Evolutionary conservation across 2,888 invertebrate species (phyloP), one percentile per base, ranked within the genome.

Genomic region (Tenodera sinensis): DNA sequence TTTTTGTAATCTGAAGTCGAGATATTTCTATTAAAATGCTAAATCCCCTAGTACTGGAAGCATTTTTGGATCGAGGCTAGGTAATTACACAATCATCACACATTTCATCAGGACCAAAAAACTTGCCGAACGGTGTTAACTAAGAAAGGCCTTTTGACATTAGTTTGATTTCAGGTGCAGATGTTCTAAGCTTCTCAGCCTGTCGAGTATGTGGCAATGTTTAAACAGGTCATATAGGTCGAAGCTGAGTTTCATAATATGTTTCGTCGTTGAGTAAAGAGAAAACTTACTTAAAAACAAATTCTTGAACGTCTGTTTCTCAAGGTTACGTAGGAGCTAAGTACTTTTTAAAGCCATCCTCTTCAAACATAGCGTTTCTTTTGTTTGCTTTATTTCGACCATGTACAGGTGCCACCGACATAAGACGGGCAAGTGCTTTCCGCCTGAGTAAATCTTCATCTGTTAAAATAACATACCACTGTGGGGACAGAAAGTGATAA

Each of bases 401-500:
- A 84, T 84, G 42, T 42, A n/a, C 84, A 84, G 84, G 84, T 84
- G 84, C 34, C 84, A n/a, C 84, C 30, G 84, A 30, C 42, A 25
- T 3, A 84, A n/a, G 12, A 7, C n/a, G 42, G 30, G 84, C 54
- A 71, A 71, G 6, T 20, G 20, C 54, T 20, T 71, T 15, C 54
- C 25, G 15, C 54, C 25, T 71, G 25, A 71, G 54, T 71, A 71
- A 71, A 71, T 71, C 54, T 3, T 20, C 54, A 25, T 71, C 54
- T 71, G 20, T 71, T 71, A 71, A 71, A 71, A 71, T 71, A 71
- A 71, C 54, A 71, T 3, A 20, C 20, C 54, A 20, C 54, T 71
- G 54, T 71, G 2, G 0, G 15, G 54, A 71, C 20, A 71, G 54
- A 71, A 71, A 71, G 54, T 4, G 54, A 6, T 20, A 71, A 4